Evolutionary conservation across 2,888 invertebrate species (phyloP).

Genomic region (Ochropacha duplaris): DNA sequence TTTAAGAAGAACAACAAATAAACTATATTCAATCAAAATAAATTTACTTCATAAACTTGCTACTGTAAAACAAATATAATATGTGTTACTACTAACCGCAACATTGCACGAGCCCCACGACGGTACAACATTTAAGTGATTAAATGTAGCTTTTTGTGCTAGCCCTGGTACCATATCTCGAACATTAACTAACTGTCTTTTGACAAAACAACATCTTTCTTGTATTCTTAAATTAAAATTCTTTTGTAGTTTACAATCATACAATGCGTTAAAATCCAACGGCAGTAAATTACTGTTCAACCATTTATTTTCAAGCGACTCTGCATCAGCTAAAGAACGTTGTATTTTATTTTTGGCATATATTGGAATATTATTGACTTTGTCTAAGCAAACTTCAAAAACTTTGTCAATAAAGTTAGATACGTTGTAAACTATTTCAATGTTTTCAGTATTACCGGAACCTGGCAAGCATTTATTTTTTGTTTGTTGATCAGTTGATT

Average conservation of each 20-base stretch:
- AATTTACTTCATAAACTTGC: too few relatives aligned
- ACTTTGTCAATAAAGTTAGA: slow-evolving; percentile 25
- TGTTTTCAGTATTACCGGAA: slow-evolving; percentile 27
- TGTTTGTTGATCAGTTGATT: slow-evolving; percentile 24
- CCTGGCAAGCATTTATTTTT: slow-evolving; percentile 24
- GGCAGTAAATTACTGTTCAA: slow-evolving; percentile 23
- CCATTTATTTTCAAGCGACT: slow-evolving; percentile 26
- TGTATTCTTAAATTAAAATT: slow-evolving; percentile 20
- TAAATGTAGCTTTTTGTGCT: slow-evolving; percentile 42
- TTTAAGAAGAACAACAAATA: too few relatives aligned
- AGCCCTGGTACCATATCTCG: slow-evolving; percentile 50
- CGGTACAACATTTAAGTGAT: slow-evolving; percentile 52
- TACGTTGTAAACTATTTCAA: slow-evolving; percentile 38
- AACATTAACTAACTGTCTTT: slow-evolving; percentile 49
- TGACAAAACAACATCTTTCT: slow-evolving; percentile 49
- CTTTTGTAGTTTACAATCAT: slow-evolving; percentile 40
- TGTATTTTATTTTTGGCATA: slow-evolving; percentile 36
- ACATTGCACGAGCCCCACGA: slow-evolving; percentile 44
- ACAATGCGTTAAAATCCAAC: slow-evolving; percentile 37
- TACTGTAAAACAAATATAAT: too few relatives aligned
- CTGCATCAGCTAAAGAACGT: slow-evolving; percentile 22
- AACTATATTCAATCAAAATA: too few relatives aligned
- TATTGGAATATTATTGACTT: slow-evolving; percentile 32
- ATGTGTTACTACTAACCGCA: not conserved
- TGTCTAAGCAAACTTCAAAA: slow-evolving; percentile 50